These are phyloP conservation scores for Procavia capensis DNA, from an alignment of 2,113 vertebrate species.

Conservation along the genomic window DNA sequence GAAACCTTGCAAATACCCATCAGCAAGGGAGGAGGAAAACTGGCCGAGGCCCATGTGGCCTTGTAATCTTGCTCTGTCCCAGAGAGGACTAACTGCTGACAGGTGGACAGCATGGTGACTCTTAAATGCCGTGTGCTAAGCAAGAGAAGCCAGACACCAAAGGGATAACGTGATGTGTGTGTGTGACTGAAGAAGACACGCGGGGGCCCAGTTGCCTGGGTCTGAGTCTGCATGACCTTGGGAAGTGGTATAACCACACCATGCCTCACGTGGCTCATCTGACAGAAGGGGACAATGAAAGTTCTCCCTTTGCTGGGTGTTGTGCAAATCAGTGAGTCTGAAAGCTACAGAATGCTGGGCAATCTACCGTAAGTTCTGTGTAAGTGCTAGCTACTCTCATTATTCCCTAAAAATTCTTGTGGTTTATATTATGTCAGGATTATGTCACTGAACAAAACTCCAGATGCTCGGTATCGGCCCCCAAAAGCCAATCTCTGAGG, in stretches of 20 bases:
- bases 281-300: not conserved
- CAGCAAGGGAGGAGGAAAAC: not conserved
- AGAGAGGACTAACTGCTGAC: not conserved
- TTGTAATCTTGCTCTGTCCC: fast-evolving
- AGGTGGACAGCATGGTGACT: fast-evolving
- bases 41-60: fast-evolving
- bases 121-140: not conserved
- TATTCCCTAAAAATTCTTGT: not conserved
- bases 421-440: not conserved
- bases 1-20: too few species aligned
- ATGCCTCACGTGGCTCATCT: not conserved
- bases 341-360: too few species aligned
- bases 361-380: not conserved
- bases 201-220: too few species aligned
- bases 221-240: not conserved
- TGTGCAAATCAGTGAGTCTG: not conserved
- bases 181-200: not conserved
- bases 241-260: not conserved
- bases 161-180: not conserved
- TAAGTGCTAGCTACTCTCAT: not conserved
- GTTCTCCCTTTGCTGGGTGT: not conserved
- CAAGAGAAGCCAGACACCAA: too few species aligned
- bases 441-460: too few species aligned
- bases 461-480: too few species aligned
- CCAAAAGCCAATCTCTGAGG: too few species aligned